A percentile compares a stretch with the other conserved stretches of the same genome.
Conservation (phyloP, 2,797 vertebrate genomes). For the Tragopan temminckii region DNA sequence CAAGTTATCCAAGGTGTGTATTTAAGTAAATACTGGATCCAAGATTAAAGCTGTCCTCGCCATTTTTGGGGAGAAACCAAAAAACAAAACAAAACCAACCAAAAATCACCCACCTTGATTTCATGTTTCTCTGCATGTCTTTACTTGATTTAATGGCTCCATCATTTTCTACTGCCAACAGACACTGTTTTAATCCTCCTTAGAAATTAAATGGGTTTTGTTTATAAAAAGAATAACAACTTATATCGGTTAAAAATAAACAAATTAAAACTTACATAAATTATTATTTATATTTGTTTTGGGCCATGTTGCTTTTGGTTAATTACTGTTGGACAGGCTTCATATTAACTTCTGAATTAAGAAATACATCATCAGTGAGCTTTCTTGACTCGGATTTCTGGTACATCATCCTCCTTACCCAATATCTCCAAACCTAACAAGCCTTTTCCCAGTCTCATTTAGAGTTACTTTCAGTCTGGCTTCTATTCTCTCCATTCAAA, state of each 20-base stretch:
- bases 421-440: constrained; percentile 21
- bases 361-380: not conserved
- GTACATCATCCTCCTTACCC: not conserved
- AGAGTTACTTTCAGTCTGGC: constrained; percentile 25
- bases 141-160: not conserved
- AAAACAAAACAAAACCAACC: too few species aligned
- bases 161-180: not conserved
- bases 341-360: not conserved
- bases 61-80: not conserved
- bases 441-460: not conserved
- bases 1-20: constrained; percentile 25
- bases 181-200: not conserved
- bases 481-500: constrained; percentile 8
- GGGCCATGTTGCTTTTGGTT: not conserved
- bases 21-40: constrained; percentile 39
- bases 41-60: not conserved
- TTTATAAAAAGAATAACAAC: not conserved
- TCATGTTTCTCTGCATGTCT: not conserved
- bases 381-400: not conserved
- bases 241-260: not conserved
- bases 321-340: not conserved
- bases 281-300: not conserved
- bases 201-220: not conserved
- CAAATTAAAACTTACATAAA: not conserved
- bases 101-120: not conserved